Evolutionary conservation across 2,113 vertebrate genomes (phyloP).

Genomic region (rat (Rattus norvegicus)): DNA sequence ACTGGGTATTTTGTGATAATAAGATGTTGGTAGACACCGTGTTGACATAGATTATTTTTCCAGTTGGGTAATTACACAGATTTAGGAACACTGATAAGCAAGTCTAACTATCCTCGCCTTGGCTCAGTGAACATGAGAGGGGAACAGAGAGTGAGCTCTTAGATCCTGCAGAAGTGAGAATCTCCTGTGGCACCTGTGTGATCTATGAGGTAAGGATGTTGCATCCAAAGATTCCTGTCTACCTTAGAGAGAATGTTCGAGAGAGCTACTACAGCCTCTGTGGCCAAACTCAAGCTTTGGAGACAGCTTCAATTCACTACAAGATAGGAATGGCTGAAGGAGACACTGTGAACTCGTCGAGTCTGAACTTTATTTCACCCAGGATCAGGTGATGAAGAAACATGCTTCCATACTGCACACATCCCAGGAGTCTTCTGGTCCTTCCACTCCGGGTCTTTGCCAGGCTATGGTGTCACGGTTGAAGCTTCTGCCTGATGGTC

Average conservation of each 20-base stretch:
- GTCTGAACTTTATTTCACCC: conserved; percentile 72
- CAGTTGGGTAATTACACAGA: not conserved
- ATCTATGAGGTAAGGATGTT: not conserved
- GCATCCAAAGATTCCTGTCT: no score
- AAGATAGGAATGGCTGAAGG: not conserved
- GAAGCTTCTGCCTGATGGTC: conserved; percentile 19
- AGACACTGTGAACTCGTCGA: conserved; percentile 39
- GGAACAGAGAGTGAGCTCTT: not conserved
- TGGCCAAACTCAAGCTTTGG: not conserved
- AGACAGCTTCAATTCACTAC: not conserved
- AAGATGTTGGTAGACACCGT: not conserved
- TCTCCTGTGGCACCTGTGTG: accelerated
- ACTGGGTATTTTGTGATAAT: not conserved
- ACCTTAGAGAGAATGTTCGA: not conserved
- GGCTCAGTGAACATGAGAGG: not conserved
- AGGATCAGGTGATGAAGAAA: not conserved
- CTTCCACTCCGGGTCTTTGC: conserved; percentile 2
- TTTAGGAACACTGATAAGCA: conserved; percentile 4
- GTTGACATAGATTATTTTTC: not conserved
- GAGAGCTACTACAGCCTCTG: not conserved
- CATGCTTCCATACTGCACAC: conserved; percentile 41
- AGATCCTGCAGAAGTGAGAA: not conserved
- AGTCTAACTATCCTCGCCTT: not conserved
- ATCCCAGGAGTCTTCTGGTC: conserved; percentile 50
- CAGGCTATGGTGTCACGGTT: not conserved